Percentiles rank a stretch among this genome's conserved stretches.
These are phyloP conservation scores for Tetrax tetrax DNA, from an alignment of 2,113 vertebrate genomes.

Conservation along the genomic window DNA sequence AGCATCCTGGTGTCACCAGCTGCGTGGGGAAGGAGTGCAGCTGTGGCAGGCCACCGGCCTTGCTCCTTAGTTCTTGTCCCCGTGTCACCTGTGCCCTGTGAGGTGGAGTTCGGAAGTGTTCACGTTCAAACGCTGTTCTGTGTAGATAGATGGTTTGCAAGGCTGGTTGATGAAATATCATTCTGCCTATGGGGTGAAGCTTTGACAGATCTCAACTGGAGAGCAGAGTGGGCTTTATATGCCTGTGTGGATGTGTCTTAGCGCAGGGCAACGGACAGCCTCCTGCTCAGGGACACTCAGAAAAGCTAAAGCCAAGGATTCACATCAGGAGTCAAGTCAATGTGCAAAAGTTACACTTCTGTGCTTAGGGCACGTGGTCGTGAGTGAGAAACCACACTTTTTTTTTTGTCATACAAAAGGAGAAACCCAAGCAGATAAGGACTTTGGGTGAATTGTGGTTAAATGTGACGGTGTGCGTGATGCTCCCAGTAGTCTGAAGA, in stretches of 20 bases:
- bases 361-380: not conserved
- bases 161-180: not conserved
- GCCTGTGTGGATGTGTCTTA: not conserved
- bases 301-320: not conserved
- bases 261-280: not conserved
- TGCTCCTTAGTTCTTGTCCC: not conserved
- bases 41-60: not conserved
- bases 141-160: not conserved
- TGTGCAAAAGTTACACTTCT: not conserved
- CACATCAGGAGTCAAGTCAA: not conserved
- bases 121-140: not conserved
- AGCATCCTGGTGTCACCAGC: not conserved
- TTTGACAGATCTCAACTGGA: not conserved
- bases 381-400: fast-evolving
- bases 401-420: not conserved
- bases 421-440: not conserved
- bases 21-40: fast-evolving
- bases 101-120: not conserved
- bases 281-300: not conserved
- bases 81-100: not conserved
- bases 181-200: not conserved
- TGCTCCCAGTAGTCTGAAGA: not conserved
- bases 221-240: not conserved
- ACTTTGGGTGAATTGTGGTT: not conserved
- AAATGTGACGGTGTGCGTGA: not conserved